Conservation (phyloP, 2,797 vertebrate genomes). For the Oreochromis grahami region DNA sequence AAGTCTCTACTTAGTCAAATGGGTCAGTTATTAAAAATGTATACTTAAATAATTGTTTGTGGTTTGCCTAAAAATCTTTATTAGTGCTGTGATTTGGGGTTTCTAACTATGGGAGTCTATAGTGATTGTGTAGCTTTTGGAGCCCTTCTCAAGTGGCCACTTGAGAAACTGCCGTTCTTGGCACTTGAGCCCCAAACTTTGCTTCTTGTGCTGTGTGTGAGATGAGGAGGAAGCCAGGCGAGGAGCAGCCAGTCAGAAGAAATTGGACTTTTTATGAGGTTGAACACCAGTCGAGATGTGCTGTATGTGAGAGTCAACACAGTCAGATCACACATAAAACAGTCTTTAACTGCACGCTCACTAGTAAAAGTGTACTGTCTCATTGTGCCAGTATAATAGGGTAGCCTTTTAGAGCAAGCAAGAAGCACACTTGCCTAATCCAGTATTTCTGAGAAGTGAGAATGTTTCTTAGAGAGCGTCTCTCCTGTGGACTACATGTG, state of each 20-base stretch:
- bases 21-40: not conserved
- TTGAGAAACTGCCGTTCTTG: not conserved
- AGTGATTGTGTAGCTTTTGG: not conserved
- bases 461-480: not conserved
- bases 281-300: not conserved
- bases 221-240: not conserved
- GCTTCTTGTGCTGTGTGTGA: not conserved
- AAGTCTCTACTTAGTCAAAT: not conserved
- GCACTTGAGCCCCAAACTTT: not conserved
- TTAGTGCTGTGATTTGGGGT: not conserved
- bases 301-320: not conserved
- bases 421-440: not conserved
- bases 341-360: not conserved
- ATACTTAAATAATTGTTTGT: not conserved
- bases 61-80: not conserved
- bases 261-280: not conserved
- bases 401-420: not conserved
- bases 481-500: not conserved
- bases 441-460: not conserved
- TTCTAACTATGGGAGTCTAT: fast-evolving
- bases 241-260: not conserved
- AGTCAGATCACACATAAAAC: not conserved
- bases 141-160: not conserved
- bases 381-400: not conserved
- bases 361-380: not conserved